Evolutionary conservation across 2,888 invertebrate species (phyloP).

Genomic region (Apamea sordens): DNA sequence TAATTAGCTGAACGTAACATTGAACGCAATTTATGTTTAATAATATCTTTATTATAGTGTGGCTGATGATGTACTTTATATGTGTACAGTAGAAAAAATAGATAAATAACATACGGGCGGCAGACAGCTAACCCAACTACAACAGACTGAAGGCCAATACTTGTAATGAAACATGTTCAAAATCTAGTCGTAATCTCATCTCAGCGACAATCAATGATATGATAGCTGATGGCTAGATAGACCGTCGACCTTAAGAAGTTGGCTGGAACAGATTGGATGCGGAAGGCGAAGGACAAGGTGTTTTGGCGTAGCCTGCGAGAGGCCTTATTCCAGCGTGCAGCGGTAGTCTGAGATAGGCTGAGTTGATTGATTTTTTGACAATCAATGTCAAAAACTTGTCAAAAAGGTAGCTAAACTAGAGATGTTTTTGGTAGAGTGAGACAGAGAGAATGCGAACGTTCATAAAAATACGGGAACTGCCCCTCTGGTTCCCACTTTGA

Average conservation of each 20-base stretch:
- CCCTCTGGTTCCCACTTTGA: not conserved
- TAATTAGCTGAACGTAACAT: conserved; percentile 72
- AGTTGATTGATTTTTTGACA: too few species aligned
- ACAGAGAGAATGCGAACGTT: not conserved
- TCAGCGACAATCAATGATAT: not conserved
- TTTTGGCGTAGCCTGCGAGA: not conserved
- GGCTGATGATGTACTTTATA: not conserved
- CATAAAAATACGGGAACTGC: not conserved
- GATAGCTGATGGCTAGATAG: too few species aligned
- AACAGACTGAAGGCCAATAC: not conserved
- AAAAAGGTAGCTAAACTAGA: not conserved
- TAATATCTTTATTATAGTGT: conserved; percentile 70
- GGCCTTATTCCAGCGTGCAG: too few species aligned
- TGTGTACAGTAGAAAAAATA: conserved; percentile 11
- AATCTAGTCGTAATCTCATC: not conserved
- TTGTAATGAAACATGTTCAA: not conserved
- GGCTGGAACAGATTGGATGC: not conserved
- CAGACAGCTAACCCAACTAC: not conserved
- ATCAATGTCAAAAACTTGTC: not conserved
- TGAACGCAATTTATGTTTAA: conserved; percentile 74
- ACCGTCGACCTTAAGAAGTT: not conserved
- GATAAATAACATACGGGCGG: not conserved
- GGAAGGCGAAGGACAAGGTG: not conserved
- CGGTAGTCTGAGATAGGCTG: too few species aligned
- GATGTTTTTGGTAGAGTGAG: not conserved